Evolutionary conservation across 92 coral and sea anemone genomes (phyloP).

Genomic region (Porites cylindrica): DNA sequence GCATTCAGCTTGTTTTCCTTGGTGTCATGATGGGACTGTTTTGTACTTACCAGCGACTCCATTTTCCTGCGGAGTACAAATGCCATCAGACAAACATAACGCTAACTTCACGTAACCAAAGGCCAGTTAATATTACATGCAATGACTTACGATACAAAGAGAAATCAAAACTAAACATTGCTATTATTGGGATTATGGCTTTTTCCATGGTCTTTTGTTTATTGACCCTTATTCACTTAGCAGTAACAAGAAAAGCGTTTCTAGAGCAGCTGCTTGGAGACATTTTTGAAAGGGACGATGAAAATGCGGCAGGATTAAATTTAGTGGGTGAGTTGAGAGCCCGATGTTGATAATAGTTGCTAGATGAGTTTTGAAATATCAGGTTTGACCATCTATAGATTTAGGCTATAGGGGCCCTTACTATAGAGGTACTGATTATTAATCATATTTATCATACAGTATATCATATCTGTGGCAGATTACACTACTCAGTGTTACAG

Average conservation of each 20-base stretch:
- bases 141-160: background rate
- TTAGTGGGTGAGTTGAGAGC: background rate
- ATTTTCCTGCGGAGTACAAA: background rate
- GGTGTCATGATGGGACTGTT: background rate
- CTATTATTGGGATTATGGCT: background rate
- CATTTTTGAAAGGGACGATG: background rate
- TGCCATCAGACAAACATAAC: background rate
- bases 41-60: background rate
- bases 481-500: too few relatives aligned
- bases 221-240: background rate
- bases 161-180: constrained; percentile 1
- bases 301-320: constrained; percentile 40
- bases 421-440: too few relatives aligned
- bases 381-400: too few relatives aligned
- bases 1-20: background rate
- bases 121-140: background rate
- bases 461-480: too few relatives aligned
- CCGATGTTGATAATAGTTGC: too few relatives aligned
- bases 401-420: too few relatives aligned
- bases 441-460: too few relatives aligned
- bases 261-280: background rate
- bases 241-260: background rate
- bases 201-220: background rate
- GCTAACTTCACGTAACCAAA: background rate
- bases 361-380: too few relatives aligned